Conservation (phyloP, 2,113 vertebrate genomes). For the Gnathonemus echidnorhynchus region DNA sequence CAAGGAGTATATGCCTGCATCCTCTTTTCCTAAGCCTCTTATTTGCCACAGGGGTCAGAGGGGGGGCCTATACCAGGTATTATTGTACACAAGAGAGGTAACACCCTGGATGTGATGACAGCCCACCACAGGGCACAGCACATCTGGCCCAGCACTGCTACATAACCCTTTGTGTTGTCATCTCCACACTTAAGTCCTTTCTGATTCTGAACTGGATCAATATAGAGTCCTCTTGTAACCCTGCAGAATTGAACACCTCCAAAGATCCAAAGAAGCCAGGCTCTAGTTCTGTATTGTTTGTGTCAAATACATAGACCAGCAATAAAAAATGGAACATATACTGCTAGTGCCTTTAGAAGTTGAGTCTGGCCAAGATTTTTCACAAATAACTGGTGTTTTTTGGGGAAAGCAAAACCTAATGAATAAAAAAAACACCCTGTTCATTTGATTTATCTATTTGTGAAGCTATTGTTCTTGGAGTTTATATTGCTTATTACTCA, state of each 20-base stretch:
- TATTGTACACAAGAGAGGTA: neutral
- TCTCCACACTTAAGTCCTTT: neutral
- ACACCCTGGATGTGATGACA: neutral
- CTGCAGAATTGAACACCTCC: neutral
- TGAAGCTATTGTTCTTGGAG: neutral
- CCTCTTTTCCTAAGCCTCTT: too few relatives aligned
- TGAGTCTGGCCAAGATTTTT: neutral
- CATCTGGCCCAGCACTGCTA: neutral
- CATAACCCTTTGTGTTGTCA: neutral
- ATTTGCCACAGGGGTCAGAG: neutral
- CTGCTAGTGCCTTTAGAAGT: neutral
- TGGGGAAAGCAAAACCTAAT: neutral
- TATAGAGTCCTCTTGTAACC: neutral
- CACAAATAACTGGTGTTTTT: neutral
- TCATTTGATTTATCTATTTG: neutral
- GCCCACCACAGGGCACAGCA: neutral
- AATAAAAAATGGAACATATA: neutral
- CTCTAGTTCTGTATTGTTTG: neutral
- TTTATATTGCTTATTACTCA: conserved; percentile 50
- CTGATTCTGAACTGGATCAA: neutral
- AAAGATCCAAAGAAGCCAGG: neutral
- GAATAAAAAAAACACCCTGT: neutral
- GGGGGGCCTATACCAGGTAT: neutral
- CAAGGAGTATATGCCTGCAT: too few relatives aligned
- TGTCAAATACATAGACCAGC: neutral